Conservation (phyloP, 37 sponge, comb jelly and placozoan species). For the Beroe ovata region DNA sequence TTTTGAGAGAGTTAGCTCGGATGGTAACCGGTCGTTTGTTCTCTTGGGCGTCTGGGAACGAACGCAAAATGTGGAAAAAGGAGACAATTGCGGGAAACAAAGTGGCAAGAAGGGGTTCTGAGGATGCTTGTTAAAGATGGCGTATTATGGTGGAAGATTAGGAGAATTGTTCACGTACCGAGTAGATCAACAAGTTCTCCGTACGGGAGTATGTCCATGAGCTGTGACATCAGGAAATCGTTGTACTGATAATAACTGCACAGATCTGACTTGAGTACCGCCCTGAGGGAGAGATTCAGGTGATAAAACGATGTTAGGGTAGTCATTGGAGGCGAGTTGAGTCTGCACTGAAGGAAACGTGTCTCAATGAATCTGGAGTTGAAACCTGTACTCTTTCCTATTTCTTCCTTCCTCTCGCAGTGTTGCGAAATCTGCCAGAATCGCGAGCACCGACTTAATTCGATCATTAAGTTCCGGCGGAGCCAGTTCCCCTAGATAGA, state of each 20-base stretch:
- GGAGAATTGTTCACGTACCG: not conserved
- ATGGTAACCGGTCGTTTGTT: conserved; percentile 90
- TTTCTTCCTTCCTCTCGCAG: conserved; percentile 76
- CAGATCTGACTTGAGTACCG: conserved; percentile 76
- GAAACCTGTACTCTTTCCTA: conserved; percentile 25
- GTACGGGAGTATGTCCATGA: conserved; percentile 79
- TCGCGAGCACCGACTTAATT: conserved; percentile 77
- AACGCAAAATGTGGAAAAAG: not conserved
- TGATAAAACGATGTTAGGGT: no score
- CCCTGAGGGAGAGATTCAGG: no score
- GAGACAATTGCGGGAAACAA: not conserved
- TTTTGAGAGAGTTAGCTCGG: conserved; percentile 91
- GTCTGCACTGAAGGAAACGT: no score
- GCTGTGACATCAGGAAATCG: conserved; percentile 79
- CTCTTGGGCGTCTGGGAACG: conserved; percentile 88
- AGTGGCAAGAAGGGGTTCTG: not conserved
- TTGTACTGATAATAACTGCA: conserved; percentile 90
- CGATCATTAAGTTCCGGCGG: conserved; percentile 39
- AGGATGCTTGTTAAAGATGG: no score
- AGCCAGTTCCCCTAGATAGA: not conserved
- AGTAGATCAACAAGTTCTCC: conserved; percentile 71
- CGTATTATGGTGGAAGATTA: no score
- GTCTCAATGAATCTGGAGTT: no score
- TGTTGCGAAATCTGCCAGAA: conserved; percentile 84
- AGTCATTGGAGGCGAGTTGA: no score